Evolutionary conservation across 1,140 invertebrate genomes (phyloP).

Genomic region (Limonius californicus): DNA sequence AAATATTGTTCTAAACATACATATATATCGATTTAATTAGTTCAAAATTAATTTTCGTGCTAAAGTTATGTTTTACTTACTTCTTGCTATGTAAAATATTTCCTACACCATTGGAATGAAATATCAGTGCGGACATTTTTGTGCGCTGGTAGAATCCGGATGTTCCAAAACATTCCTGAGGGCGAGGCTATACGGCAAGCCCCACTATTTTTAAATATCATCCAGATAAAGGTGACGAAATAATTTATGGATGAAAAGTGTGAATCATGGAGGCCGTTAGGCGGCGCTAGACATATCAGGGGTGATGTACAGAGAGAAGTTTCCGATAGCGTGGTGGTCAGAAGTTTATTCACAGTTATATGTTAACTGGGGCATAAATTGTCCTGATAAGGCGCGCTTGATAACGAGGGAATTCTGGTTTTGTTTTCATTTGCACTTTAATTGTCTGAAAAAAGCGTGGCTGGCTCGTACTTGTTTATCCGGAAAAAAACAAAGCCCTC

Average conservation of each 20-base stretch:
- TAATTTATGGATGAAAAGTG: neutral
- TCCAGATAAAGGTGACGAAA: neutral
- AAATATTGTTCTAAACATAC: too few relatives aligned
- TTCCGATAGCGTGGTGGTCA: conserved; percentile 12
- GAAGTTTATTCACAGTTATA: conserved; percentile 13
- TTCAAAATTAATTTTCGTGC: too few relatives aligned
- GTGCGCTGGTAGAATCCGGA: too few relatives aligned
- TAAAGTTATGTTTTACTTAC: too few relatives aligned
- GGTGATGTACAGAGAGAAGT: conserved; percentile 4
- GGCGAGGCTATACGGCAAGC: too few relatives aligned
- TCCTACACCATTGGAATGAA: too few relatives aligned
- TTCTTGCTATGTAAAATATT: too few relatives aligned
- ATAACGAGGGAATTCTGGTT: conserved; percentile 9
- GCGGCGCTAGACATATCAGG: neutral
- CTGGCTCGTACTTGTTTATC: neutral
- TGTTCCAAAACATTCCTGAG: too few relatives aligned
- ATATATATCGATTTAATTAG: too few relatives aligned
- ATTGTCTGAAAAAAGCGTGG: neutral
- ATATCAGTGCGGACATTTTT: too few relatives aligned
- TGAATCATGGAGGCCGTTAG: neutral
- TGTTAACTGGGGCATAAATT: conserved; percentile 12
- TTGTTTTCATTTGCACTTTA: conserved; percentile 13
- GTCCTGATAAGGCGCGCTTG: conserved; percentile 3
- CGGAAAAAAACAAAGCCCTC: too few relatives aligned
- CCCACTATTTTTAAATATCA: too few relatives aligned